Evolutionary conservation across 2,113 vertebrate species (phyloP), one percentile per base, ranked within the genome.

Genomic region (Poeciliopsis retropinna): DNA sequence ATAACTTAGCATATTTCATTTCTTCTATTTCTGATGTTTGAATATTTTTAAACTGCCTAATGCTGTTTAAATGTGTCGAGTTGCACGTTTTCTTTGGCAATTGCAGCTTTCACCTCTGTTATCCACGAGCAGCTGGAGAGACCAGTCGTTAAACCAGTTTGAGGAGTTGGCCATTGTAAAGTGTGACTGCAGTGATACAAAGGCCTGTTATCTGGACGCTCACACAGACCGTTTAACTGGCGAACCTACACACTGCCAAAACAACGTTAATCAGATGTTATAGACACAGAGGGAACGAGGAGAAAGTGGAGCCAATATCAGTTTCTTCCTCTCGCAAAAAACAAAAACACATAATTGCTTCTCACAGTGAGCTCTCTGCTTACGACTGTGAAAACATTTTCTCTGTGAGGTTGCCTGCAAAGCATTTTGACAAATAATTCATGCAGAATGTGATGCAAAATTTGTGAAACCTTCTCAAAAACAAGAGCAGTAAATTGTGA

Each of bases 111-210:
- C 61, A 31, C 63, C 79, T 57, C 34, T 25, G 71, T 79, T 80
- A 51, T 87, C 28, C 81, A 60, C 47, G 62, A 72, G 80, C 91
- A 87, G 89, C 87, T 90, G 91, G 88, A 83, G 77, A 91, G 67
- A 83, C 76, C 79, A 88, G 90, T 89, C 88, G 89, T 93, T 92
- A 92, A 84, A 84, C 89, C 92, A 79, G 89, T 90, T 92, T 76
- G 70, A 74, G 83, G 81, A 81, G 85, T 80, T 87, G 80, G 85
- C 76, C 85, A 81, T 88, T 92, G 84, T 77, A 87, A 89, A 86
- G 73, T 73, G 65, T 3, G 62, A 76, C 32, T 70, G 64, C 64
- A 81, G 77, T 82, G 89, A 92, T 87, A 92, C 87, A 76, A 84
- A 70, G 80, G 67, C 75, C 68, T 88, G 91, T 92, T 92, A 93